Evolutionary conservation across 2,888 invertebrate genomes (phyloP).

Genomic region (Diabrotica balteata): DNA sequence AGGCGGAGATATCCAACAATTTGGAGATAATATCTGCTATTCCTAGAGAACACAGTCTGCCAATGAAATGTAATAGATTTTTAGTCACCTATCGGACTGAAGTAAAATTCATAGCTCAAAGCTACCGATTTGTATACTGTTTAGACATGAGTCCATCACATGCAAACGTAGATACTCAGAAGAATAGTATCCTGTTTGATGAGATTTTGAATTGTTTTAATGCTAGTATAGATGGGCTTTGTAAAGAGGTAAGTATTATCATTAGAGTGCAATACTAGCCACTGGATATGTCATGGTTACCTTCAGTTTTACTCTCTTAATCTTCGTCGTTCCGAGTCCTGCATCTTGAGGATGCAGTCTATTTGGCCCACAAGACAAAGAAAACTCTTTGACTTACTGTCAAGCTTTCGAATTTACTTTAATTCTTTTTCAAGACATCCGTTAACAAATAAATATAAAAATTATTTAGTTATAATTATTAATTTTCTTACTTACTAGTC

Average conservation of each 20-base stretch:
- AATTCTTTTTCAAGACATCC: too few species aligned
- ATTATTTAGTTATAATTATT: too few species aligned
- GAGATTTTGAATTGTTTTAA: slow-evolving; percentile 66
- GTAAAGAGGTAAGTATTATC: slow-evolving; percentile 62
- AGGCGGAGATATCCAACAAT: slow-evolving; percentile 61
- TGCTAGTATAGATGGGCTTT: slow-evolving; percentile 65
- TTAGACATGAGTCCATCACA: slow-evolving; percentile 81
- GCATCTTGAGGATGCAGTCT: too few species aligned
- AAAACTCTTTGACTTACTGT: too few species aligned
- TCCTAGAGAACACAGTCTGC: slow-evolving; percentile 61
- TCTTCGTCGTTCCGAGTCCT: too few species aligned
- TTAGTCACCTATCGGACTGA: slow-evolving; percentile 66
- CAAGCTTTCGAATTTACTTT: too few species aligned
- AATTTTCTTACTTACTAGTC: too few species aligned
- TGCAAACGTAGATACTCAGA: slow-evolving; percentile 71
- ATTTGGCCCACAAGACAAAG: too few species aligned
- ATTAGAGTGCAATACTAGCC: too few species aligned
- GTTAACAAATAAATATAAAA: too few species aligned
- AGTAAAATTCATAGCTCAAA: slow-evolving; percentile 73
- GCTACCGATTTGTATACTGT: slow-evolving; percentile 76
- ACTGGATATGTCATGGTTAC: too few species aligned
- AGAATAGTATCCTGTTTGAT: slow-evolving; percentile 69
- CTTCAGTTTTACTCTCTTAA: too few species aligned
- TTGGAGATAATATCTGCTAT: slow-evolving; percentile 71
- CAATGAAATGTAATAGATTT: slow-evolving; percentile 61